phyloP scores from a whole-genome alignment of 2,113 vertebrate genomes.

The Trematomus loennbergii region DNA sequence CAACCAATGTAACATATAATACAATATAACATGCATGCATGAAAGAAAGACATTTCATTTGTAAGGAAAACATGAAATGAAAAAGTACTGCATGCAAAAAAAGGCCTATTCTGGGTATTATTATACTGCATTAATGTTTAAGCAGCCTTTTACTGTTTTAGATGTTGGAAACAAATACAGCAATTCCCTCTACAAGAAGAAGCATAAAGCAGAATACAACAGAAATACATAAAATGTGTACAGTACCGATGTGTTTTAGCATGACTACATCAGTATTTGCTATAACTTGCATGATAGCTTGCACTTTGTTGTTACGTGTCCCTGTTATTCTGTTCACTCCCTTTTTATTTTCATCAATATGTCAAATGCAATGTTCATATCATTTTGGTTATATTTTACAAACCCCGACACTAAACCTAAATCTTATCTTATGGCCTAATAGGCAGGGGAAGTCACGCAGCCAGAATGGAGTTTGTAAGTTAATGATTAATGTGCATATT shows the following conservation, averaged over 20 bases:
- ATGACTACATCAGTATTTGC: background rate
- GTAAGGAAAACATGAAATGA: background rate
- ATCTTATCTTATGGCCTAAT: slow-evolving; percentile 1
- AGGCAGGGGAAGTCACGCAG: background rate
- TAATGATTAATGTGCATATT: slow-evolving; percentile 62
- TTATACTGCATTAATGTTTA: background rate
- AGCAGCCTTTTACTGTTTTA: background rate
- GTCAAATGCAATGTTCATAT: background rate
- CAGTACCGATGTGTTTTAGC: background rate
- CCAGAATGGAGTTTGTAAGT: slow-evolving; percentile 30
- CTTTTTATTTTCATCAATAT: background rate
- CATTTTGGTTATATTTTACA: background rate
- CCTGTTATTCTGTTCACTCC: background rate
- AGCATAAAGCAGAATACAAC: background rate
- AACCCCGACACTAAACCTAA: background rate
- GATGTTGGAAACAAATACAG: background rate
- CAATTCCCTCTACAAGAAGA: background rate
- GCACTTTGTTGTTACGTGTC: background rate
- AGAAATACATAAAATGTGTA: background rate
- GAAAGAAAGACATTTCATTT: background rate
- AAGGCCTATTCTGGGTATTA: background rate
- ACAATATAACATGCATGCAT: background rate
- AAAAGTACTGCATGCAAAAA: background rate
- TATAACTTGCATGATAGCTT: background rate
- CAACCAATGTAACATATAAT: too few species aligned